Conservation (phyloP, 2,113 vertebrate species). For the Melanotaenia duboulayi region DNA sequence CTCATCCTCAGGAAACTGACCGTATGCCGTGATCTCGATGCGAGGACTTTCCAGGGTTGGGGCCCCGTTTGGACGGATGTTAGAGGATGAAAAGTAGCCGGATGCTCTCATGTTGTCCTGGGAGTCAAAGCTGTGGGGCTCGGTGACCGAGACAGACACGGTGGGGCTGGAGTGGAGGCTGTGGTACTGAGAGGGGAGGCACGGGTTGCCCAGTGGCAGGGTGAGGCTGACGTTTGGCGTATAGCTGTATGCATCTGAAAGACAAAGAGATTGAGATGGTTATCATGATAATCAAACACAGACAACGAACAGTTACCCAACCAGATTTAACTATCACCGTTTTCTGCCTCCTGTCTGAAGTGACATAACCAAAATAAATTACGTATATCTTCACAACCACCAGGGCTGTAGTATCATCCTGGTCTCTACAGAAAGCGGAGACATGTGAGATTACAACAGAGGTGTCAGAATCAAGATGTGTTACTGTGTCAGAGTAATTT, state of each 20-base stretch:
- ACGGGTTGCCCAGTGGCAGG: constrained; percentile 87
- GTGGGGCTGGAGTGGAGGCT: constrained; percentile 88
- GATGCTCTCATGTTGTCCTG: constrained; percentile 83
- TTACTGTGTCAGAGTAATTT: too few relatives aligned
- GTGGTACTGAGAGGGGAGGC: constrained; percentile 89
- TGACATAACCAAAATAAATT: too few relatives aligned
- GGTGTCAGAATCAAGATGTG: too few relatives aligned
- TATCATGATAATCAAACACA: constrained; percentile 62
- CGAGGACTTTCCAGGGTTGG: constrained; percentile 93
- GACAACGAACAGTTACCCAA: too few relatives aligned
- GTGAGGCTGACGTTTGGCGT: constrained; percentile 85
- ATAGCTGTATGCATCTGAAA: constrained; percentile 92
- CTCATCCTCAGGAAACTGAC: constrained; percentile 89
- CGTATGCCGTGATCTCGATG: constrained; percentile 96
- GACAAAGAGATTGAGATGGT: constrained; percentile 63
- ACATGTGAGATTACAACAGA: too few relatives aligned
- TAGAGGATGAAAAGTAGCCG: constrained; percentile 83
- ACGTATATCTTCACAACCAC: too few relatives aligned
- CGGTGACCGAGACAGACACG: constrained; percentile 86
- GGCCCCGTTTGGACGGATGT: constrained; percentile 86
- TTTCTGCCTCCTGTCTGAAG: too few relatives aligned
- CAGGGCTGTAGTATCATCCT: too few relatives aligned
- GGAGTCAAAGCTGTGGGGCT: constrained; percentile 84
- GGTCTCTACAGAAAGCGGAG: too few relatives aligned
- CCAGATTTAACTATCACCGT: too few relatives aligned